A percentile compares a stretch with the other conserved stretches of the same genome.
Evolutionary conservation across 2,888 invertebrate genomes (phyloP).

Genomic region (Dryocosmus kuriphilus): DNA sequence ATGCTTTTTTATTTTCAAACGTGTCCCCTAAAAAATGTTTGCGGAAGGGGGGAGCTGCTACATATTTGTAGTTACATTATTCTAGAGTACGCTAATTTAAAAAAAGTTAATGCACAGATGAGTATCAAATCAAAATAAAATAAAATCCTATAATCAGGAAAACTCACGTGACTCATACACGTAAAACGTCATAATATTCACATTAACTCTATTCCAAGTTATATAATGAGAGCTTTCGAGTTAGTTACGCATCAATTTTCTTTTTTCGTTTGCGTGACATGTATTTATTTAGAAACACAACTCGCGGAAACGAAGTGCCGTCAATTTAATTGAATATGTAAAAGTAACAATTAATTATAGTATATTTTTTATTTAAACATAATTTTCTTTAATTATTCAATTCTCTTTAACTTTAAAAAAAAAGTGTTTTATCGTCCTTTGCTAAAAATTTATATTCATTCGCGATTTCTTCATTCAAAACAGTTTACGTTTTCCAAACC

Average conservation of each 20-base stretch:
- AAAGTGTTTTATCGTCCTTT: not conserved
- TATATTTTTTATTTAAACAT: no score
- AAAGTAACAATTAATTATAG: no score
- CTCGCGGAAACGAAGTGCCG: not conserved
- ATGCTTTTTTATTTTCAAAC: no score
- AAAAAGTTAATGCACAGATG: no score
- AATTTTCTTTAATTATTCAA: not conserved
- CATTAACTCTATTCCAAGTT: not conserved
- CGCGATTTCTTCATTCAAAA: constrained; percentile 25
- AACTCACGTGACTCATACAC: no score
- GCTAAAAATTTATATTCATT: constrained; percentile 6
- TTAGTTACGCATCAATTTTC: constrained; percentile 17
- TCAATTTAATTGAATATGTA: not conserved
- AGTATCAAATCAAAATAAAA: constrained; percentile 1
- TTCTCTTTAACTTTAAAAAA: no score
- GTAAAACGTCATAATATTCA: no score
- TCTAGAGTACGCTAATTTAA: no score
- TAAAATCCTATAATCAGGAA: not conserved
- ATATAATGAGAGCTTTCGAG: constrained; percentile 2
- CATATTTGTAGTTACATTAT: no score
- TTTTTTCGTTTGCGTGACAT: constrained; percentile 4
- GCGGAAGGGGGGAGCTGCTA: no score
- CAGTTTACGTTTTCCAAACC: constrained; percentile 10
- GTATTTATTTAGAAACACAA: not conserved
- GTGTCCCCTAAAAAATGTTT: no score